Percentiles rank a stretch among this genome's conserved stretches.
phyloP scores from a whole-genome alignment of 1,140 invertebrate species.

The Polypedilum pembai region DNA sequence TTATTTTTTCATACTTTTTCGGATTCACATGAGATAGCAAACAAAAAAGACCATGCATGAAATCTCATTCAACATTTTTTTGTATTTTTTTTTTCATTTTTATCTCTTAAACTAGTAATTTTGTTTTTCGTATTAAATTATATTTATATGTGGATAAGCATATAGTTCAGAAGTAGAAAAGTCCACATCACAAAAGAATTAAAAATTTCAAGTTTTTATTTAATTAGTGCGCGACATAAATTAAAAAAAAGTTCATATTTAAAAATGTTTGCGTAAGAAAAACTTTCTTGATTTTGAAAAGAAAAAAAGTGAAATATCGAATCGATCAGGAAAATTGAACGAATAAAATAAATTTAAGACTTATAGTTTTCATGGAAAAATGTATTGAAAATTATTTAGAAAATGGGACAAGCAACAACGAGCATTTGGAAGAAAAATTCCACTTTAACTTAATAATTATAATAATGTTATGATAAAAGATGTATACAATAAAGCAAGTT shows the following conservation, averaged over 20 bases:
- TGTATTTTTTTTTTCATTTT: neutral
- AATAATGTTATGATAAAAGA: too few relatives aligned
- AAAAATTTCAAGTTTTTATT: too few relatives aligned
- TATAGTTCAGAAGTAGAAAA: too few relatives aligned
- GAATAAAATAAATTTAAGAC: too few relatives aligned
- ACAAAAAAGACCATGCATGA: neutral
- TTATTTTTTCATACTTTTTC: neutral
- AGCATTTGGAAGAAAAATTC: neutral
- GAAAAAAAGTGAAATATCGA: neutral
- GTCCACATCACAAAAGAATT: too few relatives aligned
- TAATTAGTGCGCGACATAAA: too few relatives aligned
- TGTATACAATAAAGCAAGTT: too few relatives aligned
- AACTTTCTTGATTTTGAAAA: neutral
- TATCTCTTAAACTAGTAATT: neutral
- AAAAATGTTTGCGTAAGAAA: neutral
- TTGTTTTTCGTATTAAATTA: neutral
- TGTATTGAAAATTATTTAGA: neutral
- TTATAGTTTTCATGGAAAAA: neutral
- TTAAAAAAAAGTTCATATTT: too few relatives aligned
- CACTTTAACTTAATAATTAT: neutral
- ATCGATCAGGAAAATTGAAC: too few relatives aligned
- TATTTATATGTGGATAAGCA: neutral
- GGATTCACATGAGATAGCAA: neutral
- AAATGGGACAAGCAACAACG: neutral
- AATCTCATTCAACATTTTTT: slow-evolving; percentile 12